Base-by-base conservation (phyloP, 2,888 invertebrate species). In the Scaptodrosophila latifasciaeformis region DNA sequence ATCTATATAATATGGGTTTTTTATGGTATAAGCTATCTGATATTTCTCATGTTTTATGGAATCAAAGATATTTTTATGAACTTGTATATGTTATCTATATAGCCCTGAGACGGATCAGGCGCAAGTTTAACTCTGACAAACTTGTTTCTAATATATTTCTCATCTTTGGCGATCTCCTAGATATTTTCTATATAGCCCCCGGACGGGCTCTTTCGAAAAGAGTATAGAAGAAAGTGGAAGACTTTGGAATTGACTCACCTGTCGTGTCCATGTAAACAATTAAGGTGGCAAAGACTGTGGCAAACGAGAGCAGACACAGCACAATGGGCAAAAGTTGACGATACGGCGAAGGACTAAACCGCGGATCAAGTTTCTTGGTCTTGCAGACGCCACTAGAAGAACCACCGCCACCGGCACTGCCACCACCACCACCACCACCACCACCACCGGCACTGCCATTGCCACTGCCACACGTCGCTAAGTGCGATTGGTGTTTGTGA, bases 221-320 rank as follows among this genome's bases (percentile, higher is more conserved):
- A n/a, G n/a, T n/a, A n/a, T n/a, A n/a, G n/a, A n/a, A n/a, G n/a
- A n/a, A n/a, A n/a, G n/a, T n/a, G n/a, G n/a, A n/a, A n/a, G n/a
- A n/a, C n/a, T n/a, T n/a, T n/a, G n/a, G n/a, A n/a, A 42, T 9
- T 15, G 47, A 76, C 84, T 89, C 86, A 93, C 93, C 93, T 87
- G 91, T 92, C 70, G 92, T 92, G 84, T 93, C 92, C 91, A 93
- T 93, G 85, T 93, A 93, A 67, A 93, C 90, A 39, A 93, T 89
- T 65, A 94, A 88, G 80, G 92, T 89, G 9, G 92, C 92, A 91
- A 93, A 92, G 24, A 93, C 93, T 24, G 92, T 92, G 54, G 93
- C 92, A 87, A 94, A 94, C 7, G 93, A 93, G 59, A 93, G 87
- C 64, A 93, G 88, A 87, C 93, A 94, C 63, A 92, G 87, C 42